A percentile compares a stretch with the other conserved stretches of the same genome.
phyloP scores from a whole-genome alignment of 2,797 vertebrate species.

The Pangasius djambal region DNA sequence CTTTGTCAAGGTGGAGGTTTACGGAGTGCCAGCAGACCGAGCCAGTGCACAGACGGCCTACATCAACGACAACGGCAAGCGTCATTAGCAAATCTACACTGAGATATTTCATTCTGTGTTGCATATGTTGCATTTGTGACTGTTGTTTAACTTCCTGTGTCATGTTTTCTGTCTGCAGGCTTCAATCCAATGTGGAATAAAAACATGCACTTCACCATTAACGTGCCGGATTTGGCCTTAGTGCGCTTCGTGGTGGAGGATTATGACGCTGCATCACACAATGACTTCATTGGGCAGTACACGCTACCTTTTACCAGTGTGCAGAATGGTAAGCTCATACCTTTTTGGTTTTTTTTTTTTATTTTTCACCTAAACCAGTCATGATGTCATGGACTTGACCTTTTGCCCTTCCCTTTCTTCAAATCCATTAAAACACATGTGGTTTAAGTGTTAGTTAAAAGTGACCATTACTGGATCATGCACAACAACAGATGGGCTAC shows the following conservation, averaged over 20 bases:
- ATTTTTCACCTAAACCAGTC: not conserved
- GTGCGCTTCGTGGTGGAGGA: slow-evolving; percentile 91
- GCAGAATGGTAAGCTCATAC: slow-evolving; percentile 81
- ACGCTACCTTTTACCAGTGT: slow-evolving; percentile 87
- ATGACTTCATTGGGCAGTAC: slow-evolving; percentile 90
- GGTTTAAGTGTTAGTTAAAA: not conserved
- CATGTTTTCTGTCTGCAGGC: slow-evolving; percentile 67
- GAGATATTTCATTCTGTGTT: not conserved
- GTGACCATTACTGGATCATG: not conserved
- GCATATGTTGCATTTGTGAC: not conserved
- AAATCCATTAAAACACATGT: no score
- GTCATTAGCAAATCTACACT: slow-evolving; percentile 4
- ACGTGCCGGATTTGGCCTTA: slow-evolving; percentile 83
- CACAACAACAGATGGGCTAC: no score
- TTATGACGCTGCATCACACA: slow-evolving; percentile 82
- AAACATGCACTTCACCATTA: slow-evolving; percentile 80
- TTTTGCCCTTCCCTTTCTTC: not conserved
- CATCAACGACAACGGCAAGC: slow-evolving; percentile 87
- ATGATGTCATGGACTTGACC: not conserved
- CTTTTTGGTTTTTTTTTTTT: not conserved
- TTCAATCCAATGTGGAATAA: slow-evolving; percentile 92
- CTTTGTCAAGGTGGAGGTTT: slow-evolving; percentile 85
- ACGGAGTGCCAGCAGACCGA: slow-evolving; percentile 79
- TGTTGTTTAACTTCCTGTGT: not conserved
- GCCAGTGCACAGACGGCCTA: slow-evolving; percentile 79